These are phyloP conservation scores for Micoletzkya japonica DNA, from an alignment of 2,888 invertebrate species.

Conservation along the genomic window DNA sequence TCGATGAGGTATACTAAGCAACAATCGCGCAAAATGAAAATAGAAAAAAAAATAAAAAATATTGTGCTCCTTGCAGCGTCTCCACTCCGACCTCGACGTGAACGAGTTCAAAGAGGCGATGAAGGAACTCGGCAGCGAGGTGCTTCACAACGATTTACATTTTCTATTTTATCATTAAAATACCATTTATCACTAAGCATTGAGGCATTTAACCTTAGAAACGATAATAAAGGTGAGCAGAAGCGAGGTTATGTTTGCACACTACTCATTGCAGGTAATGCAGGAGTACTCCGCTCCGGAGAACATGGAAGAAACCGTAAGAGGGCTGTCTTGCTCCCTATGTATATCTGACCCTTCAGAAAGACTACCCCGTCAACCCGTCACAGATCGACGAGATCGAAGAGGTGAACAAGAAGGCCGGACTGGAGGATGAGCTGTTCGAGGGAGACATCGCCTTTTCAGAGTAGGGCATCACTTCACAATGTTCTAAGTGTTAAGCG, in stretches of 20 bases:
- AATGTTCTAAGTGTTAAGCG: too few relatives aligned
- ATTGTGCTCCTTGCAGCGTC: background rate
- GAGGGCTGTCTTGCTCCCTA: background rate
- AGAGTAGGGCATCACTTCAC: background rate
- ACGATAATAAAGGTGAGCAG: too few relatives aligned
- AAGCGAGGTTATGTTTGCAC: background rate
- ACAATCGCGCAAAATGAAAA: too few relatives aligned
- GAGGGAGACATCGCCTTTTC: background rate
- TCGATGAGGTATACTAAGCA: too few relatives aligned
- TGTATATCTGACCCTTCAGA: background rate
- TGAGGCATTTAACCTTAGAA: too few relatives aligned
- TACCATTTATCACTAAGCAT: too few relatives aligned
- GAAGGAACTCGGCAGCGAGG: background rate
- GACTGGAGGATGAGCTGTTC: background rate
- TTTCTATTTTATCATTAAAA: too few relatives aligned
- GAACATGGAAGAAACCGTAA: background rate
- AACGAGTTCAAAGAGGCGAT: background rate
- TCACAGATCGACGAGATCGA: background rate
- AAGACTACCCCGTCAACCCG: background rate
- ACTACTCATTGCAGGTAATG: background rate
- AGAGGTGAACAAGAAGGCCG: background rate
- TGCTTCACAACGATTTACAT: background rate
- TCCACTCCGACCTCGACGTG: background rate
- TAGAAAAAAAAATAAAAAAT: background rate
- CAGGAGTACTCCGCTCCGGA: background rate